Evolutionary conservation across 2,113 vertebrate genomes (phyloP).

Genomic region (Megaceryle maxima): DNA sequence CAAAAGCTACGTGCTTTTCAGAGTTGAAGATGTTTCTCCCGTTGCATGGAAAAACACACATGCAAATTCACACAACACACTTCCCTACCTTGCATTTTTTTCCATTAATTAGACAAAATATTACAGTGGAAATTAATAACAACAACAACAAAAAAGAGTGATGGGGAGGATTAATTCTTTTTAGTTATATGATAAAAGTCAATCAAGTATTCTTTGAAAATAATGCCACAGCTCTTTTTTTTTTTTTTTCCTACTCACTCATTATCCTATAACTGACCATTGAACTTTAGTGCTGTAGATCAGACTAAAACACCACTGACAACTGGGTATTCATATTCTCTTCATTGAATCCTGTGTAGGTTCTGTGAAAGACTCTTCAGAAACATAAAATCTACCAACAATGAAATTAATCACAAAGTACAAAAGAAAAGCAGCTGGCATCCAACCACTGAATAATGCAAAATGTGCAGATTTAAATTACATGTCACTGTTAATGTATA

Average conservation of each 20-base stretch:
- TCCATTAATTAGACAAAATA: constrained; percentile 43
- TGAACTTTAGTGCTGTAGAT: constrained; percentile 62
- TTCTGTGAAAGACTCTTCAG: constrained; percentile 65
- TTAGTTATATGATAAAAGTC: constrained; percentile 39
- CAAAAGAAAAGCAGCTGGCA: constrained; percentile 75
- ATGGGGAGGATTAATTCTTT: constrained; percentile 12
- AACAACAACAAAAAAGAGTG: neutral
- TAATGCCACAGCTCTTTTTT: neutral
- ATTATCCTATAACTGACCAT: constrained; percentile 30
- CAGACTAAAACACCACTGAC: constrained; percentile 48
- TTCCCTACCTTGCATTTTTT: constrained; percentile 57
- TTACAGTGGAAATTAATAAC: constrained; percentile 33
- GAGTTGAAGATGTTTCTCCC: constrained; percentile 1
- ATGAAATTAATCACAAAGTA: constrained; percentile 76
- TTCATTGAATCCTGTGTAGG: constrained; percentile 53
- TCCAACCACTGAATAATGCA: constrained; percentile 69
- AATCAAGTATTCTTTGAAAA: constrained; percentile 54
- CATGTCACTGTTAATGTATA: constrained; percentile 61
- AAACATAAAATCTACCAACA: constrained; percentile 75
- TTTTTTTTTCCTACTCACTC: constrained; percentile 23
- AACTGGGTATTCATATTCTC: constrained; percentile 53
- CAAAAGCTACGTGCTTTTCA: constrained; percentile 36
- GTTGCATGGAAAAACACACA: neutral
- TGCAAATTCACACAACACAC: constrained; percentile 58
- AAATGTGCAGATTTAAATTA: constrained; percentile 71